These are phyloP conservation scores for Urechis unicinctus DNA, from an alignment of 2,888 invertebrate species.

Conservation along the genomic window DNA sequence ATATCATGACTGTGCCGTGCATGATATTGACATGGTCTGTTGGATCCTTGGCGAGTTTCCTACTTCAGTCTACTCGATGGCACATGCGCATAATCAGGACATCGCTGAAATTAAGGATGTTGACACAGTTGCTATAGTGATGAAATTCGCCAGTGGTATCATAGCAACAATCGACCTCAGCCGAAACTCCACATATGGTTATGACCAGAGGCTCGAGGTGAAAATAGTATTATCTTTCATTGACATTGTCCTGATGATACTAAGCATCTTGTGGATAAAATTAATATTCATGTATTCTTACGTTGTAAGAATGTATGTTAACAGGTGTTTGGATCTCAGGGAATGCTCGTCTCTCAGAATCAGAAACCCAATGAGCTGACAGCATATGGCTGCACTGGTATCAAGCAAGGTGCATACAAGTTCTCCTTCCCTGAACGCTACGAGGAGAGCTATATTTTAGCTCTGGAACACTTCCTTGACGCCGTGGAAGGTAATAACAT, in stretches of 20 bases:
- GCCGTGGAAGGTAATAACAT: conserved; percentile 30
- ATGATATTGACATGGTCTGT: conserved; percentile 64
- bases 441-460: conserved; percentile 30
- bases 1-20: conserved; percentile 65
- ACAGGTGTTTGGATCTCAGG: conserved; percentile 35
- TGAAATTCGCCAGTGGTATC: conserved; percentile 62
- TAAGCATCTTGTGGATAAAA: neutral
- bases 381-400: conserved; percentile 6
- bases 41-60: conserved; percentile 64
- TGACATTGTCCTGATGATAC: neutral
- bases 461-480: conserved; percentile 37
- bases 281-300: neutral
- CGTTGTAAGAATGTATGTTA: neutral
- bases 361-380: conserved; percentile 16
- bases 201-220: conserved; percentile 64
- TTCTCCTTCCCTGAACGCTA: conserved; percentile 27
- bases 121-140: conserved; percentile 60
- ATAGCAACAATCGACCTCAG: conserved; percentile 62
- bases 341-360: conserved; percentile 33
- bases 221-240: neutral
- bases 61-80: conserved; percentile 55
- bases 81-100: conserved; percentile 58
- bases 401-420: conserved; percentile 3
- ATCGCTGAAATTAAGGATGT: conserved; percentile 60
- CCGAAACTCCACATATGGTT: conserved; percentile 61